Evolutionary conservation across 92 coral and sea anemone genomes (phyloP).

Genomic region (Nematostella vectensis): DNA sequence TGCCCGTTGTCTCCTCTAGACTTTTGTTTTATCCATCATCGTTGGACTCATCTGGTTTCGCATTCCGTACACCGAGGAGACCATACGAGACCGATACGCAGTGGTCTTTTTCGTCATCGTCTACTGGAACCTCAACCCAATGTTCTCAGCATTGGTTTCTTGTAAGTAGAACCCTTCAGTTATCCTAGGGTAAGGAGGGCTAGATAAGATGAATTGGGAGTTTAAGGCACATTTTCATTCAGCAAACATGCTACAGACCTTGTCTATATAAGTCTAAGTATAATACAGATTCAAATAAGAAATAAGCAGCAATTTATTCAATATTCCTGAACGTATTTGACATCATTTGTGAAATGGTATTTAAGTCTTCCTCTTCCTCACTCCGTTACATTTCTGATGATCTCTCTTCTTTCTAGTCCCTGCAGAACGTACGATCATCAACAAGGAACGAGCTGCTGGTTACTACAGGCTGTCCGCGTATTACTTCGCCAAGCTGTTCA

Average conservation of each 20-base stretch:
- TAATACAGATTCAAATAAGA: neutral
- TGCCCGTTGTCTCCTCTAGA: too few species aligned
- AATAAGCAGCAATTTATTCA: too few species aligned
- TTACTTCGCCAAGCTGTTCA: slow-evolving; percentile 69
- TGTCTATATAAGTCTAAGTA: too few species aligned
- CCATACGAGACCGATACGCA: slow-evolving; percentile 77
- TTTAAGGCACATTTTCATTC: too few species aligned
- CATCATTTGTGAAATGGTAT: neutral
- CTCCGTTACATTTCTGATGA: too few species aligned
- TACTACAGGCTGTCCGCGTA: slow-evolving; percentile 94
- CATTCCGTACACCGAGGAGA: slow-evolving; percentile 70
- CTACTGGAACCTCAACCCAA: slow-evolving; percentile 66
- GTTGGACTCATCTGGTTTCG: slow-evolving; percentile 81
- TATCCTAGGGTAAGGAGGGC: neutral
- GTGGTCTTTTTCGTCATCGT: slow-evolving; percentile 68
- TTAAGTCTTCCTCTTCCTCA: neutral
- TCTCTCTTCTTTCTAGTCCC: too few species aligned
- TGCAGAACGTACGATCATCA: slow-evolving; percentile 68
- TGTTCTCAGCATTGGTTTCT: slow-evolving; percentile 63
- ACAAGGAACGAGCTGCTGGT: slow-evolving; percentile 89
- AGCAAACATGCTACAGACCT: too few species aligned
- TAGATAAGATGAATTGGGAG: neutral
- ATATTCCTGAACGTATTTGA: too few species aligned
- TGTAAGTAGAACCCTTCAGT: too few species aligned
- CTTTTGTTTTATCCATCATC: slow-evolving; percentile 46